A percentile compares a stretch with the other conserved stretches of the same genome.
Conservation (phyloP, 1,140 invertebrate genomes). For the Lysiphlebus fabarum region DNA sequence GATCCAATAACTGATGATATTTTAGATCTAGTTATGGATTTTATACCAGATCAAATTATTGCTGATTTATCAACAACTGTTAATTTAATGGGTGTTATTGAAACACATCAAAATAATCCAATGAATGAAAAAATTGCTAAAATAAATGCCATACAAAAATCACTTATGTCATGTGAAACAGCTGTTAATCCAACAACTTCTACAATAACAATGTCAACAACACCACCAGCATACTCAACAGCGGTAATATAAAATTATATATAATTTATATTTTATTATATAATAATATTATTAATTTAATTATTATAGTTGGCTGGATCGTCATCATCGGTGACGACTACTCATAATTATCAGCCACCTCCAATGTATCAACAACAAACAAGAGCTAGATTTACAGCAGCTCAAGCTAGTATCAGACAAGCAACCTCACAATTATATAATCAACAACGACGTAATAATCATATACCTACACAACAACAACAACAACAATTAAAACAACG, state of each 20-base stretch:
- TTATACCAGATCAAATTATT: slow-evolving; percentile 63
- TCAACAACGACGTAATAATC: slow-evolving; percentile 46
- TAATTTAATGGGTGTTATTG: slow-evolving; percentile 54
- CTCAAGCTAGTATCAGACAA: slow-evolving; percentile 44
- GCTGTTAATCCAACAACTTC: slow-evolving; percentile 65
- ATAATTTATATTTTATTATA: slow-evolving; percentile 8
- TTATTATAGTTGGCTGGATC: slow-evolving; percentile 42
- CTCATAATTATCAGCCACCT: slow-evolving; percentile 53
- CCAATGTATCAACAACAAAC: slow-evolving; percentile 54
- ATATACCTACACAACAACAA: slow-evolving; percentile 49
- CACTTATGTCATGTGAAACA: slow-evolving; percentile 80
- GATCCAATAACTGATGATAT: slow-evolving; percentile 67
- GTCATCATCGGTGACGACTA: slow-evolving; percentile 45
- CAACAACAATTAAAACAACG: slow-evolving; percentile 52
- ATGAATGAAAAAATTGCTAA: slow-evolving; percentile 72
- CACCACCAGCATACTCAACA: slow-evolving; percentile 65
- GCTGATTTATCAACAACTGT: slow-evolving; percentile 46
- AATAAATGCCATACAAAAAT: slow-evolving; percentile 86
- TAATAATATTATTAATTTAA: slow-evolving; percentile 9
- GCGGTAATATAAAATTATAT: slow-evolving; percentile 51
- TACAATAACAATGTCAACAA: slow-evolving; percentile 58
- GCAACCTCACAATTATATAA: slow-evolving; percentile 35
- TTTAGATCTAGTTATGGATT: slow-evolving; percentile 79
- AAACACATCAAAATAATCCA: slow-evolving; percentile 52
- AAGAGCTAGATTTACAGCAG: slow-evolving; percentile 44